Conservation (phyloP, 2,797 vertebrate genomes). For the Tokudaia muenninki region DNA sequence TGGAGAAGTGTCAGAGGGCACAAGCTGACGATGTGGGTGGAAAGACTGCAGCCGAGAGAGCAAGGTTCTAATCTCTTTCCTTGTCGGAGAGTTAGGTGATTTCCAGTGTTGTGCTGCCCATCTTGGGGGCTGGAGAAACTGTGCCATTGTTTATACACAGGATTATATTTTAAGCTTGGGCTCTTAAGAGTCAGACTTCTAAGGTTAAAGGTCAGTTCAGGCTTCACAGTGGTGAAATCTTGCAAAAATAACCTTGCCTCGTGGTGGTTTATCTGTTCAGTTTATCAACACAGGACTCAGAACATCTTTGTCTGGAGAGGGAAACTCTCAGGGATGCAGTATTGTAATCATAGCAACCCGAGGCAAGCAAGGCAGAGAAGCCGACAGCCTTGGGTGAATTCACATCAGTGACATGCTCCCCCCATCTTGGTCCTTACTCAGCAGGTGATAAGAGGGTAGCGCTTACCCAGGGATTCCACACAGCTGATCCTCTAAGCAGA, state of each 20-base stretch:
- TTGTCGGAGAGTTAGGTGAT: background rate
- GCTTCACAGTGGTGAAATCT: background rate
- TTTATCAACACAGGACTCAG: background rate
- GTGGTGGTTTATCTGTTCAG: background rate
- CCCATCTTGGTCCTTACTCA: background rate
- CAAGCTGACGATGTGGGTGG: too few relatives aligned
- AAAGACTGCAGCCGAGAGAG: background rate
- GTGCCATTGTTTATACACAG: background rate
- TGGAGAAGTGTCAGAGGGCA: background rate
- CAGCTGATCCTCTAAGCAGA: background rate
- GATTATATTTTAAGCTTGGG: background rate
- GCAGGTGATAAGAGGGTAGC: background rate
- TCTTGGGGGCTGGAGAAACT: background rate
- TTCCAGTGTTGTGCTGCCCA: background rate
- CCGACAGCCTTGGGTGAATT: background rate
- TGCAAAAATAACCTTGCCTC: background rate
- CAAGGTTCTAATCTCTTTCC: background rate
- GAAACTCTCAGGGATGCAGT: background rate
- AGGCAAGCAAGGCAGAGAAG: background rate
- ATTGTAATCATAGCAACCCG: background rate
- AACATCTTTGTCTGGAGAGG: background rate
- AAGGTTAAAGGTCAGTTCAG: constrained; percentile 4
- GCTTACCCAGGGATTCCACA: background rate
- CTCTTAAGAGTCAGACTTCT: background rate
- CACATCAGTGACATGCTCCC: background rate